Evolutionary conservation across 2,113 vertebrate species (phyloP), one percentile per base, ranked within the genome.

Genomic region (Elephantulus edwardii): DNA sequence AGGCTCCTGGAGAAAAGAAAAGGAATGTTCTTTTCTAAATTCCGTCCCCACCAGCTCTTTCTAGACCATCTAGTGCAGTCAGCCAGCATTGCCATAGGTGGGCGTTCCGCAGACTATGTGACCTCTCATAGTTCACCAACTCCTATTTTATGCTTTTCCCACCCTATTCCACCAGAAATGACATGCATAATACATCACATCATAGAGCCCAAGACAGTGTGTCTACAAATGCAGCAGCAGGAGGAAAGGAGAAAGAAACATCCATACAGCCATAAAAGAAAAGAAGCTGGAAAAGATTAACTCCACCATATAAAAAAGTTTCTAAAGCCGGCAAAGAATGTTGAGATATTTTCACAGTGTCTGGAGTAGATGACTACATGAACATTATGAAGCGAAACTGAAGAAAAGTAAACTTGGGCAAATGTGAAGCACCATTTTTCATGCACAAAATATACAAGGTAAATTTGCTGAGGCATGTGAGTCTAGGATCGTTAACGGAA

Each of bases 231-330:
- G 24, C 26, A 92, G 82, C 86, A 56, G 83, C 83, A 71, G 79
- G 80, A 93, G 84, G 33, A 64, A 96, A 94, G 60, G 95, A 95
- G 95, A n/a, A 91, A 86, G 93, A 86, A 86, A 77, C 78, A 8
- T 52, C 94, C n/a, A 22, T 66, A 81, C 54, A 91, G 88, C 11
- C 46, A 89, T 83, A 80, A 95, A 93, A 96, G 62, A 94, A 86
- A 95, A 93, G 54, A 96, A 88, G 54, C 85, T 86, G 60, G 60
- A 93, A 95, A 95, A 95, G 68, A 97, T 95, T 97, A 96, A 95
- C 96, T 90, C 82, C 86, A 91, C 93, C 72, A 93, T 46, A 70
- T 42, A 78, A 76, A 56, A 88, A 84, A 93, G 46, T 90, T 58
- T 91, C 92, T 90, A 93, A 91, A 91, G 85, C 83, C 50, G 71